Base-by-base conservation (phyloP, 2,888 invertebrate species). In the Nymphalis c-album region DNA sequence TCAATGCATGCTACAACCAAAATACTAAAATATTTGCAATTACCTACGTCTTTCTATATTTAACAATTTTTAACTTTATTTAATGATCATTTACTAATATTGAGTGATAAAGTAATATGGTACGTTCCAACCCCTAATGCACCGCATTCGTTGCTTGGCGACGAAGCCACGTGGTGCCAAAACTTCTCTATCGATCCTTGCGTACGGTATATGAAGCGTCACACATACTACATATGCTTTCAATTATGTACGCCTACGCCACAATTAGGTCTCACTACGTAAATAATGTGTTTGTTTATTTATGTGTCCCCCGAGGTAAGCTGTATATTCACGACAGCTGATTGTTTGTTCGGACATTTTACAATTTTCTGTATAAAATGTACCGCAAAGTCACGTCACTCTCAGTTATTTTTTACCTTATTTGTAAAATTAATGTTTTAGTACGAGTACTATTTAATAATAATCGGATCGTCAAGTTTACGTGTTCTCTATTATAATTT, bases 241-340 rank as follows among this genome's bases (percentile, higher is more conserved):
- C 77, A 85, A 83, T 87, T 84, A 86, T 86, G 83, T 66, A 83
- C 77, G 78, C 75, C 75, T 74, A 73, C 73, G 69, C 74, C 78
- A 73, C 79, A 85, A 84, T 83, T 85, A 85, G 83, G 83, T 79
- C 80, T 83, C 77, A 65, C 68, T 66, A 72, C 67, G 69, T 73
- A 74, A 75, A 75, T 72, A 74, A 70, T 67, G 72, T 73, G 69
- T 75, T 73, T 68, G 57, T 40, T 55, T 65, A 69, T 70, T 64
- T 67, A 69, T 61, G 67, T 66, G 67, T 71, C 74, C 72, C 74
- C 60, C 64, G 71, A 64, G 71, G 60, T 8, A 47, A 47, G 7
- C 64, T 71, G 57, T 62, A 20, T 51, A 20, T 58, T 60, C 62
- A 60, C 64, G 53, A 64, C 50, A 60, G 63, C 51, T 26, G 59